Conservation (phyloP, 2,113 vertebrate species). For the Zingel zingel region DNA sequence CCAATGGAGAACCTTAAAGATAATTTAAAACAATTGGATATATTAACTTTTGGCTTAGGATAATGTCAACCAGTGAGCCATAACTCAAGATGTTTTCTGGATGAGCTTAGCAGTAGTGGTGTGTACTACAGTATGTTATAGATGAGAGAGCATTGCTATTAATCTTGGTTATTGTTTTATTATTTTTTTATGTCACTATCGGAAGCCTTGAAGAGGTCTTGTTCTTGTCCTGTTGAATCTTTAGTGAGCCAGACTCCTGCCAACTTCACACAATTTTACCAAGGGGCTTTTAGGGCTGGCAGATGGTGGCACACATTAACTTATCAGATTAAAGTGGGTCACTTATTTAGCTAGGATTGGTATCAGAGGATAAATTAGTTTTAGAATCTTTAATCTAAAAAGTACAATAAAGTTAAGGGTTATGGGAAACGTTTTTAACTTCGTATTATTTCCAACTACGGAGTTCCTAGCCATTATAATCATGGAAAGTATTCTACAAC, state of each 20-base stretch:
- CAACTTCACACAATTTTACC: slow-evolving; percentile 8
- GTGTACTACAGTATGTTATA: slow-evolving; percentile 43
- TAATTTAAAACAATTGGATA: slow-evolving; percentile 75
- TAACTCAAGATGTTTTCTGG: slow-evolving; percentile 67
- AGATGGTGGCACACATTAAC: slow-evolving; percentile 31
- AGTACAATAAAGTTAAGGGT: not conserved
- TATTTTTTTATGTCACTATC: not conserved
- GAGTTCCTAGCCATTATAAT: not conserved
- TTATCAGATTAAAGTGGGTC: slow-evolving; percentile 25
- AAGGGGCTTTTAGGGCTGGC: not conserved
- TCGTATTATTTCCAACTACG: no score
- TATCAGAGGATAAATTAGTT: slow-evolving; percentile 9
- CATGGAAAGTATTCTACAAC: not conserved
- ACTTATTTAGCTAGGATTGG: slow-evolving; percentile 1
- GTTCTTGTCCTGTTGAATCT: slow-evolving; percentile 15
- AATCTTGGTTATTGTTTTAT: slow-evolving; percentile 18
- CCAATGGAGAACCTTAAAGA: slow-evolving; percentile 56
- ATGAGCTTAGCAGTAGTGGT: slow-evolving; percentile 43
- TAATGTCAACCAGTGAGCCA: slow-evolving; percentile 38
- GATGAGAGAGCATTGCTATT: slow-evolving; percentile 27
- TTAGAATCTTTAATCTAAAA: not conserved
- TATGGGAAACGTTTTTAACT: not conserved
- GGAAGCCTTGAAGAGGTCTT: not conserved
- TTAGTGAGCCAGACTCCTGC: slow-evolving; percentile 2
- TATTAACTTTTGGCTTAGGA: slow-evolving; percentile 61